Conservation (phyloP, 2,113 vertebrate genomes). For the Monopterus albus region DNA sequence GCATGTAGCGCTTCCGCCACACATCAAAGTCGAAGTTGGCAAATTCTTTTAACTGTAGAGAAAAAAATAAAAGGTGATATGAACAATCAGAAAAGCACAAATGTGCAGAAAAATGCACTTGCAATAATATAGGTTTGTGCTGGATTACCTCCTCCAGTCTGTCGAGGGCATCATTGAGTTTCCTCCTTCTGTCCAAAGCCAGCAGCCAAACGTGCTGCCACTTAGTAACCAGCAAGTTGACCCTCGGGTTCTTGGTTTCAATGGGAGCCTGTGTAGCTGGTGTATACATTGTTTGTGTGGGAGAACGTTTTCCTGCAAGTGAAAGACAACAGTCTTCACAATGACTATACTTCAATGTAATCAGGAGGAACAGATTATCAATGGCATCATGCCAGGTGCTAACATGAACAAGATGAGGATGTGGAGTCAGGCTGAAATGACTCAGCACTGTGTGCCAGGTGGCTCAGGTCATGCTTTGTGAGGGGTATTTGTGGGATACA, state of each 20-base stretch:
- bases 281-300: conserved; percentile 89
- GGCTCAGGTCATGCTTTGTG: conserved; percentile 50
- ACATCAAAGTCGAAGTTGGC: conserved; percentile 99
- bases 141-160: conserved; percentile 92
- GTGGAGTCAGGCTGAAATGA: conserved; percentile 49
- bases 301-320: conserved; percentile 91
- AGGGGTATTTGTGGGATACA: conserved; percentile 66
- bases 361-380: conserved; percentile 7
- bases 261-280: conserved; percentile 89
- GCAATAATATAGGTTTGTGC: neutral
- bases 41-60: conserved; percentile 92
- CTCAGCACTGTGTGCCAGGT: conserved; percentile 64
- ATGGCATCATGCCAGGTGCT: conserved; percentile 71
- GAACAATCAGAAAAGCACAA: neutral
- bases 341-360: conserved; percentile 25
- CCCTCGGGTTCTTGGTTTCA: conserved; percentile 95
- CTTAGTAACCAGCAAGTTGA: conserved; percentile 95
- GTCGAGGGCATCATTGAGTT: conserved; percentile 96
- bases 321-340: conserved; percentile 43
- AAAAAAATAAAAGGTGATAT: neutral
- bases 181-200: conserved; percentile 93
- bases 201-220: conserved; percentile 99
- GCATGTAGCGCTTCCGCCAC: conserved; percentile 99
- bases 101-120: neutral
- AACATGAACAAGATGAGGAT: conserved; percentile 55